A percentile compares a stretch with the other conserved stretches of the same genome.
Evolutionary conservation across 2,113 vertebrate species (phyloP).

Genomic region (Grammomys dolichurus): DNA sequence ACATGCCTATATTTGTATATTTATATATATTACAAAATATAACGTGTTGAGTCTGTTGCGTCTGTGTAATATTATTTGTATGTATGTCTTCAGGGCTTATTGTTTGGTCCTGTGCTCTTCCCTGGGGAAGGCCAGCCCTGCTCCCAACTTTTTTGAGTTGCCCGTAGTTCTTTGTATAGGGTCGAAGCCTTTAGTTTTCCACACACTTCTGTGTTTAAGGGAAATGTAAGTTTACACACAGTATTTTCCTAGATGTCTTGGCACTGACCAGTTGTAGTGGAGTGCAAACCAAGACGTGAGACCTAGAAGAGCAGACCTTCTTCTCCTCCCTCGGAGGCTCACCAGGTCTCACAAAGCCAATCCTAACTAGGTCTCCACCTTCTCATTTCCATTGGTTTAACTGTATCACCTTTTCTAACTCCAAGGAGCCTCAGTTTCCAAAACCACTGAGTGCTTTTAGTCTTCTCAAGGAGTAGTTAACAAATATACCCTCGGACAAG

Average conservation of each 20-base stretch:
- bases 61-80: background rate
- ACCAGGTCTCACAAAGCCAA: conserved; percentile 25
- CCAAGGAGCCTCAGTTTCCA: background rate
- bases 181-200: background rate
- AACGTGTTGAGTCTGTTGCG: background rate
- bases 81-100: background rate
- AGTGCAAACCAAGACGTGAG: conserved; percentile 12
- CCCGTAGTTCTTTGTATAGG: background rate
- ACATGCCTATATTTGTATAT: background rate
- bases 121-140: background rate
- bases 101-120: background rate
- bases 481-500: background rate
- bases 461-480: conserved; percentile 12
- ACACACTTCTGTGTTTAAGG: conserved; percentile 16
- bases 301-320: conserved; percentile 17
- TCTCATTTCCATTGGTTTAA: conserved; percentile 41
- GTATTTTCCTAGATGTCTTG: conserved; percentile 8
- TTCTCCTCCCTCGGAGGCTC: background rate
- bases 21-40: background rate
- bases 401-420: background rate
- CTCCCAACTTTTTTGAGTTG: background rate
- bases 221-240: conserved; percentile 7
- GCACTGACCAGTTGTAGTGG: background rate
- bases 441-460: background rate
- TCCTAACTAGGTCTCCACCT: background rate